phyloP scores from a whole-genome alignment of 2,888 invertebrate species.

The Drosophila greeni region DNA sequence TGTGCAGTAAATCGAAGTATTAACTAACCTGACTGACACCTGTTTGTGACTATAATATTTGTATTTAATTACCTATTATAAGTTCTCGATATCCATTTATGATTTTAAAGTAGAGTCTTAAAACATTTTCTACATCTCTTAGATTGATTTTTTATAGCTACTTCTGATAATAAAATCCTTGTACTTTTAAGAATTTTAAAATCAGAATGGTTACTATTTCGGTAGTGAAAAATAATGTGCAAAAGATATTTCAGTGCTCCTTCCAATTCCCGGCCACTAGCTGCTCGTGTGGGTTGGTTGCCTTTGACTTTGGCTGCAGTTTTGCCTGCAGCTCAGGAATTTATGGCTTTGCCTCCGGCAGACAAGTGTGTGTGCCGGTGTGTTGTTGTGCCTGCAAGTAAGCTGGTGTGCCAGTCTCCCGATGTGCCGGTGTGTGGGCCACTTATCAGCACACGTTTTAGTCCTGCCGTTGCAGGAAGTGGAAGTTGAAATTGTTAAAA shows the following conservation, averaged over 20 bases:
- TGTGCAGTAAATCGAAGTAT: neutral
- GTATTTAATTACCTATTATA: neutral
- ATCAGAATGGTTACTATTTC: neutral
- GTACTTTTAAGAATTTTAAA: too few species aligned
- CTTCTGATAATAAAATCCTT: neutral
- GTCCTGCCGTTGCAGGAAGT: constrained; percentile 62
- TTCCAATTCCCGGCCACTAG: constrained; percentile 1
- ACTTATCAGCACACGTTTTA: constrained; percentile 74
- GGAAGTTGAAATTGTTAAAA: constrained; percentile 74
- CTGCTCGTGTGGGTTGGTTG: constrained; percentile 26
- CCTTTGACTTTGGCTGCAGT: constrained; percentile 37
- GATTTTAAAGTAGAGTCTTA: too few species aligned
- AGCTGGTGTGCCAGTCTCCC: constrained; percentile 1
- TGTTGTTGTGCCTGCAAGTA: constrained; percentile 8
- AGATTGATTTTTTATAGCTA: neutral
- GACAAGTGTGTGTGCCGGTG: constrained; percentile 37
- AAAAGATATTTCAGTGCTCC: constrained; percentile 12
- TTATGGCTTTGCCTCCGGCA: constrained; percentile 60
- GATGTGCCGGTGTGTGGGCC: constrained; percentile 48
- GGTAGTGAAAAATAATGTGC: neutral
- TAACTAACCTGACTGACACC: neutral
- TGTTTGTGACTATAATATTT: neutral
- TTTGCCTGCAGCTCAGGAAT: constrained; percentile 66
- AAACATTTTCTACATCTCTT: too few species aligned
- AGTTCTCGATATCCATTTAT: neutral